Conservation (phyloP, 2,797 vertebrate genomes). For the Spatula clypeata region DNA sequence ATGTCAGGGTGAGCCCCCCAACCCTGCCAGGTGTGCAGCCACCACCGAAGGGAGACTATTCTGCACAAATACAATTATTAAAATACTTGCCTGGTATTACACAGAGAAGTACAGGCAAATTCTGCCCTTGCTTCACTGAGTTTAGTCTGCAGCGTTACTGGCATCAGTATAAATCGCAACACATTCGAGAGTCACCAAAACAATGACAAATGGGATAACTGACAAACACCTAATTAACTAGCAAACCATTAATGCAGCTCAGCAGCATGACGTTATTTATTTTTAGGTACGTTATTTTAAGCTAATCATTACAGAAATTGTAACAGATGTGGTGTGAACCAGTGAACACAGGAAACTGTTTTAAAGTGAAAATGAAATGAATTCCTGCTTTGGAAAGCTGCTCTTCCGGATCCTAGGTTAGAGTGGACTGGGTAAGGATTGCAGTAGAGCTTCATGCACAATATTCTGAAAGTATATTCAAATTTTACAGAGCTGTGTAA, state of each 20-base stretch:
- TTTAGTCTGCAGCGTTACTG: not conserved
- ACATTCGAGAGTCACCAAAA: not conserved
- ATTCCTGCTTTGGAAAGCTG: not conserved
- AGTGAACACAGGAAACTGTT: not conserved
- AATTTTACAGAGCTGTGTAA: not conserved
- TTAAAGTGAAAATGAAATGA: not conserved
- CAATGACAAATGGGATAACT: not conserved
- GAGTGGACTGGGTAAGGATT: fast-evolving
- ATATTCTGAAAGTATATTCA: not conserved
- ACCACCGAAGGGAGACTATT: fast-evolving
- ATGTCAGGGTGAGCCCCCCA: fast-evolving
- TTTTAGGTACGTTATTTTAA: not conserved
- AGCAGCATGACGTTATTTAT: fast-evolving
- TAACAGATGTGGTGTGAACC: not conserved
- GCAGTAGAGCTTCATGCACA: not conserved
- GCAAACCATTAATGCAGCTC: not conserved
- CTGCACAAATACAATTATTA: not conserved
- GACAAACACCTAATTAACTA: not conserved
- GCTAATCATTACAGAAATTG: not conserved
- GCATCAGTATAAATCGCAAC: fast-evolving
- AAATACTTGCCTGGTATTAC: not conserved
- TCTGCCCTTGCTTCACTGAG: fast-evolving
- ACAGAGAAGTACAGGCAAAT: not conserved
- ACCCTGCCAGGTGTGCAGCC: fast-evolving
- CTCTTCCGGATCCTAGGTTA: not conserved